Base-by-base conservation (phyloP, 2,113 vertebrate species). In the Indicator maculatus region DNA sequence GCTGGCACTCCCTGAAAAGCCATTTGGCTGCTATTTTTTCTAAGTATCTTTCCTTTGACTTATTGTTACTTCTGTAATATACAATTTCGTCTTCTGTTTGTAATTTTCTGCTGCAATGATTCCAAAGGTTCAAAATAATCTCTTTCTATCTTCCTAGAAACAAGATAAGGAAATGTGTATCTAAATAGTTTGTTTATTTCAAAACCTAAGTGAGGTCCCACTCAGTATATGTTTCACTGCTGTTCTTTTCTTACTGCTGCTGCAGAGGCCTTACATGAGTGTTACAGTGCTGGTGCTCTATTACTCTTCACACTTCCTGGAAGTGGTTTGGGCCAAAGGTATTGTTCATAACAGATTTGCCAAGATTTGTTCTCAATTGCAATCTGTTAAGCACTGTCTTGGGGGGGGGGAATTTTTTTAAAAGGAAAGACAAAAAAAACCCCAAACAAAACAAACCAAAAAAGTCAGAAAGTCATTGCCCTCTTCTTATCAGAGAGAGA, bases 51-150 rank as follows among this genome's bases (percentile, higher is more conserved):
- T 92, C 91, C 58, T 97, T 93, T 92, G 78, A 70, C 69, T 97
- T 97, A 76, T 95, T 92, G 83, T 97, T 96, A 90, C 38, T 96
- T 79, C 77, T 73, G 91, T 91, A 93, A 95, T 90, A 87, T 76
- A 95, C 81, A 95, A 84, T 96, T 96, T 96, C 96, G 55, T 79
- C 86, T 96, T 92, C 83, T 96, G n/a, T 89, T 96, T 94, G 71
- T 92, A 97, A 96, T 97, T 97, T 96, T 97, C 92, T 96, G 81
- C 88, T 92, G 83, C 88, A 82, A 59, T 96, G 94, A 90, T 95
- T 97, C 92, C 83, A 75, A 95, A 95, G 39, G 84, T 93, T 97
- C 66, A 75, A 78, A 96, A 95, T 75, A 93, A 96, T 97, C 74
- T 93, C 47, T 77, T 96, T 79, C 74, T 94, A 76, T 93, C 86